Conservation (phyloP, 2,797 vertebrate genomes). For the Glyptemys insculpta region DNA sequence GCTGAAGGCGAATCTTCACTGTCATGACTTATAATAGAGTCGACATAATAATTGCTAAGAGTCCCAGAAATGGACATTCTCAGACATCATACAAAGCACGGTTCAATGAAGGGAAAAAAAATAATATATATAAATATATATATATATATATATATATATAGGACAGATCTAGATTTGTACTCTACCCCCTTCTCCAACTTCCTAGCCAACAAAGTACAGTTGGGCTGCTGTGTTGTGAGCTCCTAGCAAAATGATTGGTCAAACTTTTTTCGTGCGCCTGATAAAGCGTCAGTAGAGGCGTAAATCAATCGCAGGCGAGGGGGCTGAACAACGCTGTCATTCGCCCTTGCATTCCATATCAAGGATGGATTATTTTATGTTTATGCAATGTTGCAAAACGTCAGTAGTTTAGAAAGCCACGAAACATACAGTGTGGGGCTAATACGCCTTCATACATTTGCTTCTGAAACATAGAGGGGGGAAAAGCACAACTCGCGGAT, state of each 20-base stretch:
- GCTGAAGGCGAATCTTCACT: constrained; percentile 91
- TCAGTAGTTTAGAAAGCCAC: constrained; percentile 79
- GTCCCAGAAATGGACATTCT: constrained; percentile 99
- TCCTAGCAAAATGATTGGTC: constrained; percentile 96
- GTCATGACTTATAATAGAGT: constrained; percentile 99
- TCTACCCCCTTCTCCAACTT: constrained; percentile 87
- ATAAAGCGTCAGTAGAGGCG: constrained; percentile 94
- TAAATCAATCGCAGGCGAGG: constrained; percentile 92
- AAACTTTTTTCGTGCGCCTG: constrained; percentile 93
- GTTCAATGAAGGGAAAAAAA: constrained; percentile 87
- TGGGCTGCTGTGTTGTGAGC: constrained; percentile 87
- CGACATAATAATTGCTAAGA: constrained; percentile 99
- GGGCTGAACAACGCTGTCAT: constrained; percentile 86
- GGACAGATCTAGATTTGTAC: constrained; percentile 87
- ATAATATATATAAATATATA: background rate
- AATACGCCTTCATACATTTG: constrained; percentile 23
- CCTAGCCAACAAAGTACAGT: constrained; percentile 94
- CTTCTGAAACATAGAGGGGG: constrained; percentile 28
- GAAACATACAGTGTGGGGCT: constrained; percentile 69
- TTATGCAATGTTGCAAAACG: constrained; percentile 91
- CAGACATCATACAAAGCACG: constrained; percentile 94
- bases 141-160: constrained; percentile 73
- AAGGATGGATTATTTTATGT: constrained; percentile 90
- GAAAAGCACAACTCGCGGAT: constrained; percentile 45
- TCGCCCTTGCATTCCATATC: constrained; percentile 85